Evolutionary conservation across 2,888 invertebrate species (phyloP).

Genomic region (Caenorhabditis virilis): DNA sequence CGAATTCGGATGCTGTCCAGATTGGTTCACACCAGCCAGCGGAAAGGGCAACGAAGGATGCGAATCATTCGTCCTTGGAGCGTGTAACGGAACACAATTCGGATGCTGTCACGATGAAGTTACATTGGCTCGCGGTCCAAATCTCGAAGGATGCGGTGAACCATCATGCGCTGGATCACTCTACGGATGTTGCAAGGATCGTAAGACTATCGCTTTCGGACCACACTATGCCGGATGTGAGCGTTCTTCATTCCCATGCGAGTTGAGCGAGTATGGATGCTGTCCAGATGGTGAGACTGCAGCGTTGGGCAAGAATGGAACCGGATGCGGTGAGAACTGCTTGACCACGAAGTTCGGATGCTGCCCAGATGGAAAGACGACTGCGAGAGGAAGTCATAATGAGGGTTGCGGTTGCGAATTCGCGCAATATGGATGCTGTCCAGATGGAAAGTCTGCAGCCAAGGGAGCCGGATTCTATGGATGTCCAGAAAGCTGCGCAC

Average conservation of each 20-base stretch:
- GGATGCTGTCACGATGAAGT: constrained; percentile 93
- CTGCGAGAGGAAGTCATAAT: constrained; percentile 64
- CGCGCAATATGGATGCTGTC: constrained; percentile 73
- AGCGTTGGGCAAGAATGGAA: constrained; percentile 82
- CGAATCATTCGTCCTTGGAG: constrained; percentile 59
- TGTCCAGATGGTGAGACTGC: constrained; percentile 84
- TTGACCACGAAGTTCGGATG: constrained; percentile 68
- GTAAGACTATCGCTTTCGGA: constrained; percentile 69
- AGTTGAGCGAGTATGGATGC: constrained; percentile 79
- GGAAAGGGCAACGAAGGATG: constrained; percentile 66
- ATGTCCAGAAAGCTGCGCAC: constrained; percentile 74
- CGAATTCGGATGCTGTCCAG: constrained; percentile 69
- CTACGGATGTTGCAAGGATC: constrained; percentile 72
- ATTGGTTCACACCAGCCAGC: constrained; percentile 68
- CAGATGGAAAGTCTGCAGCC: constrained; percentile 73
- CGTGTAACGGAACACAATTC: constrained; percentile 73
- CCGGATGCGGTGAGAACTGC: constrained; percentile 73
- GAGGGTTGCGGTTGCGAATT: constrained; percentile 70
- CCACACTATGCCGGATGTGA: constrained; percentile 68
- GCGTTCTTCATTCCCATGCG: constrained; percentile 69
- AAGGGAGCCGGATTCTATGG: constrained; percentile 78
- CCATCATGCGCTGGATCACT: constrained; percentile 67
- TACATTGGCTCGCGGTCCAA: constrained; percentile 79
- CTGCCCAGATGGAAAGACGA: constrained; percentile 69
- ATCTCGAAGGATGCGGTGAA: constrained; percentile 80